phyloP scores from a whole-genome alignment of 2,113 vertebrate species.

The Chaetodon trifascialis region DNA sequence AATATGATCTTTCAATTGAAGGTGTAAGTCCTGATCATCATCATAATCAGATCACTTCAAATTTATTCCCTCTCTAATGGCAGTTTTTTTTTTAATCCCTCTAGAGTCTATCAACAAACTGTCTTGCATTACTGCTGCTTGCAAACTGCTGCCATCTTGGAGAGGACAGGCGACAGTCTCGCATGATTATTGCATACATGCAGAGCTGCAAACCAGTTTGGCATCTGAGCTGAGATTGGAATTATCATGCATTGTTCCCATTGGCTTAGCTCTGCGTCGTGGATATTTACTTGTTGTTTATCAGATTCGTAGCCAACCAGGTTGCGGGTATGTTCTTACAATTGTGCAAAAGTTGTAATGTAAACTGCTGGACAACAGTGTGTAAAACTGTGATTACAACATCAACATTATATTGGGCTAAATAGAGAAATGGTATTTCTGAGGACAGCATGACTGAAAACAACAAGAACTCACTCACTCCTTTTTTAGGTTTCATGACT shows the following conservation, averaged over 20 bases:
- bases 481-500: background rate
- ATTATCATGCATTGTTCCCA: slow-evolving; percentile 24
- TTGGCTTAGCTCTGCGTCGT: slow-evolving; percentile 24
- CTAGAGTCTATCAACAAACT: background rate
- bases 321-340: background rate
- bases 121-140: too few relatives aligned
- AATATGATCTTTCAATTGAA: background rate
- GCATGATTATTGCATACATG: background rate
- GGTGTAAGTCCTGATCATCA: background rate
- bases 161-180: slow-evolving; percentile 1
- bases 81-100: background rate
- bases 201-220: background rate
- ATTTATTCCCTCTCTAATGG: background rate
- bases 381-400: background rate
- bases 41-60: background rate
- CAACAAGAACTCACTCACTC: background rate
- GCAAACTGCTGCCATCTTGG: slow-evolving; percentile 43
- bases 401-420: background rate
- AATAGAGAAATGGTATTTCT: background rate
- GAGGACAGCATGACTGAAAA: background rate
- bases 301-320: slow-evolving; percentile 33
- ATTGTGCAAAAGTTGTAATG: background rate
- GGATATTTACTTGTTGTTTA: slow-evolving; percentile 1
- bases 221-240: slow-evolving; percentile 23
- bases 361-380: background rate